Conservation (phyloP, 2,113 vertebrate genomes). For the Engraulis encrasicolus region DNA sequence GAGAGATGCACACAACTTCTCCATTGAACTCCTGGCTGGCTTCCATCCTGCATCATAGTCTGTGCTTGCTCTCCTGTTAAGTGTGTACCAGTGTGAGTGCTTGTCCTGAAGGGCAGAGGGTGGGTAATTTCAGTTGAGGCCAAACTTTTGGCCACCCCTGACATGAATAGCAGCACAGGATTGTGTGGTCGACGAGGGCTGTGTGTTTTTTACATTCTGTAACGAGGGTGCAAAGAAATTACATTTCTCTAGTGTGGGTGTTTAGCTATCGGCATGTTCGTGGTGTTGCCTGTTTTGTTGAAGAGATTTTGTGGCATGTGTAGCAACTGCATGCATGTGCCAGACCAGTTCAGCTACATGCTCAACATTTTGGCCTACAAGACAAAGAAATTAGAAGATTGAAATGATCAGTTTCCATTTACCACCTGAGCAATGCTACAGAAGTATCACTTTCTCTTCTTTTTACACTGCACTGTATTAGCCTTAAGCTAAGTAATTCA, state of each 20-base stretch:
- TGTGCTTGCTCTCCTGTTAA: neutral
- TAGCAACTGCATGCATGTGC: neutral
- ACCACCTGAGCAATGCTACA: too few species aligned
- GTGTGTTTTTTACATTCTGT: neutral
- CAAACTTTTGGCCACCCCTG: neutral
- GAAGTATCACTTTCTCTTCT: too few species aligned
- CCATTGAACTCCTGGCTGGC: neutral
- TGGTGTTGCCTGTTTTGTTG: constrained; percentile 27
- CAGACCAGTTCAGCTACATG: too few species aligned
- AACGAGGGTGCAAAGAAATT: neutral
- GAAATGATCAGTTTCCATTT: too few species aligned
- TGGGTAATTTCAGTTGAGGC: neutral
- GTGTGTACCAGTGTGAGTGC: neutral
- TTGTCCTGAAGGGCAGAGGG: neutral
- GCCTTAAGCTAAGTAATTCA: too few species aligned
- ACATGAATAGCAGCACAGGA: neutral
- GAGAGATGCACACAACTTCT: neutral
- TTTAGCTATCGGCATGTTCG: constrained; percentile 36
- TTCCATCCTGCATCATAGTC: neutral
- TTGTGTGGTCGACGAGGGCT: neutral
- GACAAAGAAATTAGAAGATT: too few species aligned
- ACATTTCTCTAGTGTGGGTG: neutral
- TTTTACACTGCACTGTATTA: too few species aligned
- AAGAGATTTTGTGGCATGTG: neutral
- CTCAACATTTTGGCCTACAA: too few species aligned